Evolutionary conservation across 1,140 invertebrate genomes (phyloP), one percentile per base, ranked within the genome.

Genomic region (Apis cerana): DNA sequence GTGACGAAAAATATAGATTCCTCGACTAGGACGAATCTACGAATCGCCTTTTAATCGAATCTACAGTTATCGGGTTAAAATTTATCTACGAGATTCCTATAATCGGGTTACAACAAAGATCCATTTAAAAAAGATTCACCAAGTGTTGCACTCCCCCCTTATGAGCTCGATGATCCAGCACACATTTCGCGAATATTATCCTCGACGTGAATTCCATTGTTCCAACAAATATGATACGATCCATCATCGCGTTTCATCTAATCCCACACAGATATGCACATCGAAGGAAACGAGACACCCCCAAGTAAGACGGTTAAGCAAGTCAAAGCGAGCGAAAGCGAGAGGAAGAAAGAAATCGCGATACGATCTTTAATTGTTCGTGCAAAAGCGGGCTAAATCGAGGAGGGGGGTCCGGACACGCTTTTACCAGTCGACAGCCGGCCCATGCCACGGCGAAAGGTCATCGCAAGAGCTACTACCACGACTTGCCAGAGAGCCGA

Each of bases 351-450:
- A 79, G 61, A 82, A 62, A 54, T 43, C 64, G 64, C 82, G 89
- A 91, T 90, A 91, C 81, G 69, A 91, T 90, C 89, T 89, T 65
- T 89, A 90, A 90, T 90, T 90, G 89, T 91, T 90, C 82, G 52
- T 23, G 56, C 56, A 64, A 88, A 89, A 89, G 74, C 19, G 17
- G 65, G 65, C 67, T 80, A 78, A 89, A 88, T 67, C 71, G 33
- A 13, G 56, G 56, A n/a, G 54, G 76, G 62, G 79, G 62, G 27
- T 50, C 61, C 50, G 23, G 69, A 71, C 58, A 67, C 54, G 67
- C n/a, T 84, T 27, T 84, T 78, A n/a, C 78, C 75, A 52, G 43
- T 62, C 33, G 21, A 65, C 56, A 67, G 59, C 23, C 21, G 64
- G 19, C 43, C 19, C 43, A 13, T 50, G 62, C 54, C 27, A 23